Conservation (phyloP, 2,797 vertebrate genomes). For the Sitta carolinensis region DNA sequence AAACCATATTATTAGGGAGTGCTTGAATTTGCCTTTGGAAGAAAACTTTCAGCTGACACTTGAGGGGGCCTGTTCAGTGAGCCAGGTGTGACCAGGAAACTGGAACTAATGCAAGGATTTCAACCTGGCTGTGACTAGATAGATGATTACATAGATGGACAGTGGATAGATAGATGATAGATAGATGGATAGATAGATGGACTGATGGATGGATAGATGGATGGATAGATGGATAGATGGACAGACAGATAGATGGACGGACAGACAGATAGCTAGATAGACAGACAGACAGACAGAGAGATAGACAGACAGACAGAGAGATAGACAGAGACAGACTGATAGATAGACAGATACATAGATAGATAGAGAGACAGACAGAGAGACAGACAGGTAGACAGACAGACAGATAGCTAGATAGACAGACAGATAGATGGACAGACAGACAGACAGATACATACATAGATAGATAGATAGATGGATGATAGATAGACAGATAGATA, state of each 20-base stretch:
- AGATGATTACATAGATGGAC: too few species aligned
- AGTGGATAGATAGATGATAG: too few species aligned
- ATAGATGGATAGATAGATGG: background rate
- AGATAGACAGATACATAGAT: background rate
- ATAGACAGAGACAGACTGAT: background rate
- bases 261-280: background rate
- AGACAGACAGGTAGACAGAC: background rate
- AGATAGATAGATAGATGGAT: background rate
- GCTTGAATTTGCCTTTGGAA: background rate
- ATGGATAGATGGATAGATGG: background rate
- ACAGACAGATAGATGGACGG: too few species aligned
- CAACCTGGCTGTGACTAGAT: background rate
- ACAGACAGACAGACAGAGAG: background rate
- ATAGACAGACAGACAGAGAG: too few species aligned
- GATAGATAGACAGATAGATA: too few species aligned
- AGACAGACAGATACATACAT: background rate
- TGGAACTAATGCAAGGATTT: background rate
- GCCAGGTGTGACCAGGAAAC: background rate
- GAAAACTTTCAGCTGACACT: background rate
- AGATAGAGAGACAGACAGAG: background rate
- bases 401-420: background rate
- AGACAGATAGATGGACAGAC: background rate
- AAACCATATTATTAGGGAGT: accelerated
- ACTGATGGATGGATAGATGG: background rate
- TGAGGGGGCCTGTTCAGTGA: background rate